Evolutionary conservation across 2,888 invertebrate genomes (phyloP), one percentile per base, ranked within the genome.

Genomic region (Chydorus sphaericus): DNA sequence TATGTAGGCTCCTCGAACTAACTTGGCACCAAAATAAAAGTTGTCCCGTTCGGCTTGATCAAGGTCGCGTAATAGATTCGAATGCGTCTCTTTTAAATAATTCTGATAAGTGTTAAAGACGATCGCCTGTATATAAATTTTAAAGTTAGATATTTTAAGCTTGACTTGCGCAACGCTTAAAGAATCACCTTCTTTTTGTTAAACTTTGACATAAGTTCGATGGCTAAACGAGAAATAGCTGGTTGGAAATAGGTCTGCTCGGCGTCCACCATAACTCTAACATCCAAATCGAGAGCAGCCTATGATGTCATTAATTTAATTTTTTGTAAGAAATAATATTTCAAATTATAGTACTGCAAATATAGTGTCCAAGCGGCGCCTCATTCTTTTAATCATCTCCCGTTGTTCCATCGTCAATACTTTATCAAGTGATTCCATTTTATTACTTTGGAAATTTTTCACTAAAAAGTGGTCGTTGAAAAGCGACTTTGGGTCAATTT

Each of bases 211-310:
- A 97, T 97, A 84, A 98, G 86, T 74, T 98, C 97, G 67, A 97
- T 76, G 28, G 94, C 91, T 65, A 98, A 83, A 62, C 97, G 82
- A 51, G 91, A 90, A 65, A 99, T 98, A 56, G 97, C 98, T 5
- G 96, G 96, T 73, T 99, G 98, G 78, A 98, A 97, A 75, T 98
- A 98, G 0, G 96, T 92, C 74, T 98, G 98, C 70, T 98, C 98
- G 1, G 98, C 98, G 73, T 98, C 98, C 57, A 98, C 84, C 97
- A 98, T 97, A 66, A 98, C 83, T 63, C 97, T 81, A 4, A 97
- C 94, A 67, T 96, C 91, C 66, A 87, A 77, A 38, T 88, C 87
- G 64, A 83, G 80, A 1, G 93, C 94, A 62, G 85, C 80, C 88
- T 89, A 14, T 48, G 26, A 26, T 10, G n/a, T 3, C n/a, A 48